Conservation (phyloP, 1,140 invertebrate genomes). For the Ostrea denselamellosa region DNA sequence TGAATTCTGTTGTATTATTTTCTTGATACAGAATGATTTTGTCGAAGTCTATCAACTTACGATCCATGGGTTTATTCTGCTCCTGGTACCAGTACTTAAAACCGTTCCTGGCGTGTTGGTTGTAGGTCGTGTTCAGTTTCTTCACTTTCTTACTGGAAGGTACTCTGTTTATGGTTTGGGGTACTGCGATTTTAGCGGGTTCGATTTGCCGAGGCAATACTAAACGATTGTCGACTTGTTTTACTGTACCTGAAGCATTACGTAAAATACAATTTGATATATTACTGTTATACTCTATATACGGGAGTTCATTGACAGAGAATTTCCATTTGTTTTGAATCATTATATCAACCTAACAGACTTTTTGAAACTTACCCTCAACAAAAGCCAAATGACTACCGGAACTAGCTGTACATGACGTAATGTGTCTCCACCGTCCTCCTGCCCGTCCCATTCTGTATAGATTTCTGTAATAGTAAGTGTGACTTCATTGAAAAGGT, state of each 20-base stretch:
- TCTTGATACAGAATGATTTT: neutral
- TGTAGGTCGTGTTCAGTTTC: slow-evolving; percentile 54
- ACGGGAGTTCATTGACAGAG: too few relatives aligned
- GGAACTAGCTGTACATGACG: slow-evolving; percentile 65
- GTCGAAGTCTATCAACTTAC: slow-evolving; percentile 57
- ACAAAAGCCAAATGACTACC: slow-evolving; percentile 71
- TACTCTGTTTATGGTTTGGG: neutral
- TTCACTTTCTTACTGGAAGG: slow-evolving; percentile 40
- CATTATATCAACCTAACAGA: neutral
- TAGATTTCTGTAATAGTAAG: slow-evolving; percentile 46
- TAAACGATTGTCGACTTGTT: slow-evolving; percentile 56
- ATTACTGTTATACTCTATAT: too few relatives aligned
- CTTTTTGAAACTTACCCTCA: slow-evolving; percentile 64
- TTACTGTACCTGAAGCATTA: slow-evolving; percentile 62
- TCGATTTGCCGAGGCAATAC: slow-evolving; percentile 35
- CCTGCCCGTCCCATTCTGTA: slow-evolving; percentile 68
- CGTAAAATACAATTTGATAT: too few relatives aligned
- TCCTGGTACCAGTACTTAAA: slow-evolving; percentile 70
- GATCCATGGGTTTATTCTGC: slow-evolving; percentile 61
- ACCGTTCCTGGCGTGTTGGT: slow-evolving; percentile 63
- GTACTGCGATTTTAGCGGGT: neutral
- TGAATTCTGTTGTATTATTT: neutral
- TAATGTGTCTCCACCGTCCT: slow-evolving; percentile 72
- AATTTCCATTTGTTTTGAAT: too few relatives aligned
- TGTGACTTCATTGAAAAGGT: too few relatives aligned